Evolutionary conservation across 2,888 invertebrate species (phyloP).

Genomic region (Nowickia ferox): DNA sequence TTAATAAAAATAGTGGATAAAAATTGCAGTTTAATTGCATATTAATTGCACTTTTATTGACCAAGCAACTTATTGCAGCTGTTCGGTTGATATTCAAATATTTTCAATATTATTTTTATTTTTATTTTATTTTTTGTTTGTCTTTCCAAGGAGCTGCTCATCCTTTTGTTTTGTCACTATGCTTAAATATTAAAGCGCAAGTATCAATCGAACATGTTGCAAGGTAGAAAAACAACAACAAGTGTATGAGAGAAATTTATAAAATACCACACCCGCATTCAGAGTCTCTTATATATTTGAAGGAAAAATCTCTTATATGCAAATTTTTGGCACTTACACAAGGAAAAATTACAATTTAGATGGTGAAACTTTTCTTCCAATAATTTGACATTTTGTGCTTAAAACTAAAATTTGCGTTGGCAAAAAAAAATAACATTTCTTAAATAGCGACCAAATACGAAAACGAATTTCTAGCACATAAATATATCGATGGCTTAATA

Average conservation of each 20-base stretch:
- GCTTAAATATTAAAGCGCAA: constrained; percentile 10
- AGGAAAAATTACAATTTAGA: neutral
- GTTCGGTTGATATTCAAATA: constrained; percentile 21
- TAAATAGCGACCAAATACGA: too few species aligned
- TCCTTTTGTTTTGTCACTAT: neutral
- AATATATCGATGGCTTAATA: too few species aligned
- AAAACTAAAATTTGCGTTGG: too few species aligned
- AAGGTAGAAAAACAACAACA: neutral
- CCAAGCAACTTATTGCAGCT: constrained; percentile 46
- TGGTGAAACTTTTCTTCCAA: too few species aligned
- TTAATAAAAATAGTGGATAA: constrained; percentile 16
- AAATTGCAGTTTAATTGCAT: constrained; percentile 48
- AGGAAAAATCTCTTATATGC: neutral
- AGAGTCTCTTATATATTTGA: constrained; percentile 6
- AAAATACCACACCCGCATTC: constrained; percentile 64
- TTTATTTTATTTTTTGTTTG: neutral
- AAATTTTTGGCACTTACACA: neutral
- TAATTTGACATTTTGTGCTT: too few species aligned
- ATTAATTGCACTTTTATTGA: constrained; percentile 64
- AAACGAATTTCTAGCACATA: too few species aligned
- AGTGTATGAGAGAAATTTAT: constrained; percentile 30
- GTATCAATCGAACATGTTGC: constrained; percentile 31
- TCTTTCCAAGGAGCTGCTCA: neutral
- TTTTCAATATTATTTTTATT: neutral
- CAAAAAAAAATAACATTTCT: too few species aligned